Evolutionary conservation across 30 jellyfish, hydroid and myxozoan genomes (phyloP).

Genomic region (Aurelia aurita): DNA sequence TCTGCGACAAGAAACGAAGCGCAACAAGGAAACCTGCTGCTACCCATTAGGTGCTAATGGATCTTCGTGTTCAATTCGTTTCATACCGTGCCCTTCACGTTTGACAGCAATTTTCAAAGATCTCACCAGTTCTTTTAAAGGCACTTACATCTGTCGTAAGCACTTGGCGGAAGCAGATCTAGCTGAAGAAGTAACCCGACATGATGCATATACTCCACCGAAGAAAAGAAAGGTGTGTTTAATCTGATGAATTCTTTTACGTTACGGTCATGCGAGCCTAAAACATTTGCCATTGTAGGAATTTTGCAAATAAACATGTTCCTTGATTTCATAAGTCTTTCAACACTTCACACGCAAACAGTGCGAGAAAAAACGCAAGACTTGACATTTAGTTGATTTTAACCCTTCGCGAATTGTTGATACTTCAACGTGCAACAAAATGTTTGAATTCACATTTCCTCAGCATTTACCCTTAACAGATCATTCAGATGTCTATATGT

Average conservation of each 20-base stretch:
- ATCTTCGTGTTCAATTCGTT: slow-evolving; percentile 1
- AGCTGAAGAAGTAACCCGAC: slow-evolving; percentile 9
- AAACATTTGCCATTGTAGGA: not conserved
- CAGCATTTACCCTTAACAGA: not conserved
- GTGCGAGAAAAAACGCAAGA: not conserved
- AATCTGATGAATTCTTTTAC: not conserved
- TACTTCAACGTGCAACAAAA: not conserved
- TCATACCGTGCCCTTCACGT: slow-evolving; percentile 3
- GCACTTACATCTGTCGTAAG: slow-evolving; percentile 26
- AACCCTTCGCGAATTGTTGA: not conserved
- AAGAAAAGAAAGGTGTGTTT: slow-evolving; percentile 23
- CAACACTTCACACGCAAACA: not conserved
- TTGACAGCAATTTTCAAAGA: slow-evolving; percentile 20
- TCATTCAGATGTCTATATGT: not conserved
- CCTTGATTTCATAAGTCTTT: not conserved
- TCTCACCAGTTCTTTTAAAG: slow-evolving; percentile 11
- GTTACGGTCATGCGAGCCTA: not conserved
- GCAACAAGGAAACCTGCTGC: slow-evolving; percentile 17
- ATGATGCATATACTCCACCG: slow-evolving; percentile 28
- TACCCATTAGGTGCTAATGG: slow-evolving; percentile 29
- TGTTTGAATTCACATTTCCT: not conserved
- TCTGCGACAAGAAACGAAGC: slow-evolving; percentile 19
- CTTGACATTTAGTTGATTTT: too few species aligned
- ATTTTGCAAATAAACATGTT: not conserved
- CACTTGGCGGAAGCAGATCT: slow-evolving; percentile 8